Conservation (phyloP, 2,113 vertebrate species). For the Protobothrops mucrosquamatus region DNA sequence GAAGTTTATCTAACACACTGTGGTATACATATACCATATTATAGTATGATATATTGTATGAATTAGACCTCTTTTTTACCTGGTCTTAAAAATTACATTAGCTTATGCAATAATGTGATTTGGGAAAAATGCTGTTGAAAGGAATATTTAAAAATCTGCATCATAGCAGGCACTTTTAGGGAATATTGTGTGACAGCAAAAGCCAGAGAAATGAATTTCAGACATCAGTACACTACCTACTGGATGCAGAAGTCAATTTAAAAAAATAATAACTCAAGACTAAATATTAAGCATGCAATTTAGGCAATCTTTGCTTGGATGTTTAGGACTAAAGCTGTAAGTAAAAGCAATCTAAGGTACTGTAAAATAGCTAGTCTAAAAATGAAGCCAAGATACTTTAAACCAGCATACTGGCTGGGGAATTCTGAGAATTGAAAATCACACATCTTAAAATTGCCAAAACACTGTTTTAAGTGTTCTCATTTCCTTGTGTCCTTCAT, state of each 20-base stretch:
- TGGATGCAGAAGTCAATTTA: neutral
- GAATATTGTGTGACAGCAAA: neutral
- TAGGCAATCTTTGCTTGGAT: neutral
- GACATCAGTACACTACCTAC: neutral
- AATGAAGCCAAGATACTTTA: neutral
- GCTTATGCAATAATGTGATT: conserved; percentile 5
- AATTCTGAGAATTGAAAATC: neutral
- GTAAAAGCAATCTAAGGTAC: neutral
- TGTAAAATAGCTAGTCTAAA: neutral
- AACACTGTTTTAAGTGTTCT: neutral
- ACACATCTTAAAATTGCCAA: neutral
- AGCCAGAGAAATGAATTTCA: neutral
- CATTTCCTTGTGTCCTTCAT: neutral
- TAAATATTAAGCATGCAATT: neutral
- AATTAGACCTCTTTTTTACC: neutral
- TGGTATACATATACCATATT: neutral
- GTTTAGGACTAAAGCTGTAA: neutral
- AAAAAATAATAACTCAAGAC: neutral
- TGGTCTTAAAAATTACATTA: neutral
- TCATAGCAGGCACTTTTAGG: neutral
- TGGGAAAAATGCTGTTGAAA: neutral
- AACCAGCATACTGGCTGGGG: neutral
- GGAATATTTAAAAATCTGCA: neutral
- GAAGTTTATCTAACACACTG: neutral
- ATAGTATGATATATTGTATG: neutral